Percentiles rank a stretch among this genome's conserved stretches.
Conservation (phyloP, 2,888 invertebrate species). For the Punctoribates punctum region DNA sequence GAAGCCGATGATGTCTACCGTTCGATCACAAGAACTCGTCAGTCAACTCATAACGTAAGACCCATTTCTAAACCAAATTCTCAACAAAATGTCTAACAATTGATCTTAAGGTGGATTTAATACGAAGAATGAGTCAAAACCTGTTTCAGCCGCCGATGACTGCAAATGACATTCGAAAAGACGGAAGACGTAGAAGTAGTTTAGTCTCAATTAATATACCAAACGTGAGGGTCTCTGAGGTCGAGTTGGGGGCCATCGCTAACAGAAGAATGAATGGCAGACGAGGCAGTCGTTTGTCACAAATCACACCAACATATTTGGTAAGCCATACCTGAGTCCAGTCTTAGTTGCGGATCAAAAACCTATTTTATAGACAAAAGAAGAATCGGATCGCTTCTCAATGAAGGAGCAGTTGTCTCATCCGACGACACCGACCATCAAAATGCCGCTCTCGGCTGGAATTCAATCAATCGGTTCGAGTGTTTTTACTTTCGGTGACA, state of each 20-base stretch:
- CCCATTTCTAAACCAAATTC: too few species aligned
- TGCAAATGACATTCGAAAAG: not conserved
- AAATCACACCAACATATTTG: constrained; percentile 15
- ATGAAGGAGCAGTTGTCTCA: constrained; percentile 3
- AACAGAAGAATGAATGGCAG: constrained; percentile 20
- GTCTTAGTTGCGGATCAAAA: not conserved
- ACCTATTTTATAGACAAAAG: not conserved
- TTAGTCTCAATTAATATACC: constrained; percentile 11
- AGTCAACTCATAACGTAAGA: not conserved
- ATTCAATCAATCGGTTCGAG: not conserved
- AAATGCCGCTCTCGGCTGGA: constrained; percentile 26
- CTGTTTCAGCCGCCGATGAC: constrained; percentile 5
- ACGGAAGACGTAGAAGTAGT: constrained; percentile 13
- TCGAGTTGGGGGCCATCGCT: constrained; percentile 10
- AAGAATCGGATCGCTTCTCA: constrained; percentile 4
- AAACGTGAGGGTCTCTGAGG: not conserved
- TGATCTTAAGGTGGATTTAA: not conserved
- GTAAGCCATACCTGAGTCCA: not conserved
- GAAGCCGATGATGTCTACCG: constrained; percentile 47
- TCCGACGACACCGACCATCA: not conserved
- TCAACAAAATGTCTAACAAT: too few species aligned
- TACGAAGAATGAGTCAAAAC: constrained; percentile 29
- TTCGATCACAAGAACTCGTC: constrained; percentile 40
- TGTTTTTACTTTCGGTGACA: constrained; percentile 17
- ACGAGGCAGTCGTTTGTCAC: constrained; percentile 8